These are phyloP conservation scores for Thalpophila matura DNA, from an alignment of 2,888 invertebrate species.

Conservation along the genomic window DNA sequence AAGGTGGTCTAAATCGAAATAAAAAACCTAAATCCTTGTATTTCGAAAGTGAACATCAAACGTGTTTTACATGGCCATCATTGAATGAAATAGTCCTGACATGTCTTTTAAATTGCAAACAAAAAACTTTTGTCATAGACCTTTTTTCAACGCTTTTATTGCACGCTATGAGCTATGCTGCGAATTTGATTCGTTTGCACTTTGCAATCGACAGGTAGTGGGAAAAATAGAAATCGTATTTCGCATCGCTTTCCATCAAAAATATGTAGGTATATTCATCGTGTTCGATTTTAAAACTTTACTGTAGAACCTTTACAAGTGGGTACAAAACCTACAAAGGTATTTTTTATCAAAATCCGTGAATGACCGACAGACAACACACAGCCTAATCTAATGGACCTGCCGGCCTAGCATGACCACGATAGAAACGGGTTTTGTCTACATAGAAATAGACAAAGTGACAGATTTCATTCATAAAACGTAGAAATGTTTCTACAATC, in stretches of 20 bases:
- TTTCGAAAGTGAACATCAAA: slow-evolving; percentile 17
- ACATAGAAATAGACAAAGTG: too few relatives aligned
- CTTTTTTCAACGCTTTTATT: slow-evolving; percentile 32
- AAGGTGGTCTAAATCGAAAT: slow-evolving; percentile 3
- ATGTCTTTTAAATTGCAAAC: slow-evolving; percentile 30
- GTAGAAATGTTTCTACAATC: too few relatives aligned
- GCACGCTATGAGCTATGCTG: slow-evolving; percentile 37
- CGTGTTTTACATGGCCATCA: slow-evolving; percentile 18
- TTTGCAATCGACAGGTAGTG: slow-evolving; percentile 42
- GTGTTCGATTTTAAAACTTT: slow-evolving; percentile 11
- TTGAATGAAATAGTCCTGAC: slow-evolving; percentile 21
- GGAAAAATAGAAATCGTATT: slow-evolving; percentile 20
- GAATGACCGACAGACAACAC: too few relatives aligned
- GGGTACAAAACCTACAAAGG: too few relatives aligned
- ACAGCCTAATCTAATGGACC: too few relatives aligned
- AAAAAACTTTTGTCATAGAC: slow-evolving; percentile 32
- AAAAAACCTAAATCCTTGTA: slow-evolving; percentile 10
- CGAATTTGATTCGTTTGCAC: slow-evolving; percentile 48
- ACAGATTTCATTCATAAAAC: too few relatives aligned
- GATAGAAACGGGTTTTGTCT: too few relatives aligned
- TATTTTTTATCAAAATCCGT: not conserved
- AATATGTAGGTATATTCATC: slow-evolving; percentile 37
- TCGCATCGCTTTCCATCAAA: slow-evolving; percentile 25
- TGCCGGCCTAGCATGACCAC: too few relatives aligned
- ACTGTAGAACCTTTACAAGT: not conserved